These are phyloP conservation scores for Scaptomyza hsui DNA, from an alignment of 1,140 invertebrate species.

Conservation along the genomic window DNA sequence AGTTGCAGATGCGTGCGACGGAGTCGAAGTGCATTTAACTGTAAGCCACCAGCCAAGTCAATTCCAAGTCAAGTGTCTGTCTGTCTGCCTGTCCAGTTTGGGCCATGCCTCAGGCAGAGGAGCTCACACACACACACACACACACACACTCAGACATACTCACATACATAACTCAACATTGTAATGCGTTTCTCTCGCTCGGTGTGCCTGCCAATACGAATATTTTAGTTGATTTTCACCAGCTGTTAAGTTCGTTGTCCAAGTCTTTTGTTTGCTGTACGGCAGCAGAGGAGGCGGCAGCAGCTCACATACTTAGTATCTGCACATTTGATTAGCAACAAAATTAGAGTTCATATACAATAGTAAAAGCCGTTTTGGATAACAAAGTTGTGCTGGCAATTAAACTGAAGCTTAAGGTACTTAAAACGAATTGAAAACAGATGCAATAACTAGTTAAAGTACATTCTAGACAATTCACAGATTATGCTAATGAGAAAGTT, in stretches of 20 bases:
- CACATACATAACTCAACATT: slow-evolving; percentile 72
- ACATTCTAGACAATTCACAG: slow-evolving; percentile 12
- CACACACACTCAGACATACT: neutral
- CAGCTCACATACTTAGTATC: neutral
- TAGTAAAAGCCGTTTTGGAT: slow-evolving; percentile 4
- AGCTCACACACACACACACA: slow-evolving; percentile 1
- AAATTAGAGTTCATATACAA: slow-evolving; percentile 11
- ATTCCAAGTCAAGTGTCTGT: slow-evolving; percentile 46
- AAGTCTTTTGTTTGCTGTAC: slow-evolving; percentile 33
- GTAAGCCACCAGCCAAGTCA: slow-evolving; percentile 34
- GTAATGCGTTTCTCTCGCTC: slow-evolving; percentile 70
- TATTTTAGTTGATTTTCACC: slow-evolving; percentile 38
- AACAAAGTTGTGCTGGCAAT: slow-evolving; percentile 31
- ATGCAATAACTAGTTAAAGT: slow-evolving; percentile 3
- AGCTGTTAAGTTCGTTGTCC: slow-evolving; percentile 42
- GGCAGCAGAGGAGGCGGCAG: slow-evolving; percentile 9
- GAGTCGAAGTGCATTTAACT: slow-evolving; percentile 61
- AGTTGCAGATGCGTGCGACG: slow-evolving; percentile 66
- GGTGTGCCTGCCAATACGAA: slow-evolving; percentile 32
- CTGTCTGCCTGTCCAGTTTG: slow-evolving; percentile 12
- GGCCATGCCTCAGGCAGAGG: slow-evolving; percentile 23
- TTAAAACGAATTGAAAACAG: slow-evolving; percentile 27
- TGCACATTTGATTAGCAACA: slow-evolving; percentile 35
- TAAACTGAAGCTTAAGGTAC: slow-evolving; percentile 11
- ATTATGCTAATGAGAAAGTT: slow-evolving; percentile 12